Evolutionary conservation across 2,113 vertebrate genomes (phyloP).

Genomic region (Rhabdomys dilectus): DNA sequence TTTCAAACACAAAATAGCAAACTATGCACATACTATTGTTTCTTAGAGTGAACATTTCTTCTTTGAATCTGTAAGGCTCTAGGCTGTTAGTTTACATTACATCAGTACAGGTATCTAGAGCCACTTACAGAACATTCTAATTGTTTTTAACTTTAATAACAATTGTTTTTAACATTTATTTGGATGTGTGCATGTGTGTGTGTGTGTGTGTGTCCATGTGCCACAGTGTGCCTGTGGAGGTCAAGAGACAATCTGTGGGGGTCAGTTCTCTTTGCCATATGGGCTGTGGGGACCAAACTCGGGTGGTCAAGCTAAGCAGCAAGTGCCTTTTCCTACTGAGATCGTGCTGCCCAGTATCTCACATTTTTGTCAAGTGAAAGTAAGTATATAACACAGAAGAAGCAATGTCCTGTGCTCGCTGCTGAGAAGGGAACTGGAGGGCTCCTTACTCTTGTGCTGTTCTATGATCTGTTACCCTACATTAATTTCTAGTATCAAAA

Average conservation of each 20-base stretch:
- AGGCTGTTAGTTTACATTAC: slow-evolving; percentile 4
- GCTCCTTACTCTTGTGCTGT: not conserved
- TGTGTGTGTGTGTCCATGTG: not conserved
- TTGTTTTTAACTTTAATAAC: not conserved
- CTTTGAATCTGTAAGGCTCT: not conserved
- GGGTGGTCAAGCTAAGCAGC: not conserved
- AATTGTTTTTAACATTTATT: not conserved
- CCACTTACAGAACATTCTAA: not conserved
- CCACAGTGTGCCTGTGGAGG: not conserved
- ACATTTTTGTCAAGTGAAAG: slow-evolving; percentile 41
- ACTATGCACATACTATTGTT: not conserved
- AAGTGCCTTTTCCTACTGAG: not conserved
- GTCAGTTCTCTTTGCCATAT: not conserved
- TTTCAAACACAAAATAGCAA: slow-evolving; percentile 42
- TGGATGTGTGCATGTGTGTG: too few species aligned
- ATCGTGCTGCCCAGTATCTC: not conserved
- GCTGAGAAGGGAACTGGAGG: not conserved
- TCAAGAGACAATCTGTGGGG: not conserved
- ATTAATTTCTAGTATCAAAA: slow-evolving; percentile 16
- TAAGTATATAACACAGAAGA: not conserved
- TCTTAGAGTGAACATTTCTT: slow-evolving; percentile 41
- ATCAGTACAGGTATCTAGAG: not conserved
- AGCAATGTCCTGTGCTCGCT: not conserved
- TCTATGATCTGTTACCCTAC: not conserved
- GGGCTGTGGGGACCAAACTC: not conserved